Base-by-base conservation (phyloP, 1,140 invertebrate species). In the Charaxes varanes region DNA sequence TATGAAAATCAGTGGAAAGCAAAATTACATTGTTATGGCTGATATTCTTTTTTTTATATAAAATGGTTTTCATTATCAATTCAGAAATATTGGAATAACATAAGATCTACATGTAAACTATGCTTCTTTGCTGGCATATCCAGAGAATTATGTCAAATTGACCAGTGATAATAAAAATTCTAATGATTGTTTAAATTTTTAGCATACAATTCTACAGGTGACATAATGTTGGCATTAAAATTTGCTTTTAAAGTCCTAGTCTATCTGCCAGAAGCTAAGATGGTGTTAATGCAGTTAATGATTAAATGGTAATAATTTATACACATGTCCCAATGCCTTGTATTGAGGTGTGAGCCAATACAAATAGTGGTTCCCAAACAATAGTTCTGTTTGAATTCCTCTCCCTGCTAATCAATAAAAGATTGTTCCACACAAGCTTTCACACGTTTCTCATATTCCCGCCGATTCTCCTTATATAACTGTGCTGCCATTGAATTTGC, bases 391-490 rank as follows among this genome's bases (percentile, higher is more conserved):
- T 53, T 53, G 49, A 56, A 45, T 47, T 57, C 51, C 28, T 47
- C 47, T 48, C 64, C 60, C 62, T 69, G 89, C 90, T 94, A 96
- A 89, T 96, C 94, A 86, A 95, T 92, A 89, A 96, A 96, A 86
- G 93, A 95, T 86, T 97, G 94, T 88, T 97, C 95, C 76, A 97
- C 96, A 85, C 95, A 97, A 73, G 94, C 93, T 88, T 96, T 96
- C 68, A 97, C 95, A 88, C 95, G 89, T 86, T 97, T 97, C 87
- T 97, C 96, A 86, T 98, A 97, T 87, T 97, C 95, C 66, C 94
- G 89, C 77, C 94, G 89, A 84, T 97, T 96, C 85, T 96, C 94
- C 89, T 96, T 96, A 86, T 97, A 98, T 61, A 97, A 90, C 87
- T 97, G 95, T 51, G 96, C 96, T 72, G 96, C 96, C 90, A 96